Conservation (phyloP, 2,113 vertebrate species). For the Forbesichthys papilliferus region DNA sequence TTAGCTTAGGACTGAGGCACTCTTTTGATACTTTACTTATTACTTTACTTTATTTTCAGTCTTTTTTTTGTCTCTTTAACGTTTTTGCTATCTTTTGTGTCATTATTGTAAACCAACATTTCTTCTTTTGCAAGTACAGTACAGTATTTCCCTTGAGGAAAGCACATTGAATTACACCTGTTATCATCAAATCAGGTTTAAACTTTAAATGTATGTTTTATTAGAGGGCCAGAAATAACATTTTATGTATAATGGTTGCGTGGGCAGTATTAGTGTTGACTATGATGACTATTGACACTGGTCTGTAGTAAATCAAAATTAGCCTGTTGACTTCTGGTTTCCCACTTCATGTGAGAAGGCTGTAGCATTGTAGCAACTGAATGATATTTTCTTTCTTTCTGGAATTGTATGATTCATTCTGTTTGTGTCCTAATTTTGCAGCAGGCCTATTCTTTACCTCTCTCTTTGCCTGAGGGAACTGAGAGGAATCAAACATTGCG, state of each 20-base stretch:
- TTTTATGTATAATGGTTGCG: not conserved
- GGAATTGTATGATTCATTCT: slow-evolving; percentile 16
- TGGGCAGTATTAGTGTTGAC: not conserved
- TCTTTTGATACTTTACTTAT: slow-evolving; percentile 1
- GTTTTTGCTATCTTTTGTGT: too few relatives aligned
- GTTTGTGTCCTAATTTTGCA: slow-evolving; percentile 15
- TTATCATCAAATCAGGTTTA: not conserved
- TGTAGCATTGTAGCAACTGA: not conserved
- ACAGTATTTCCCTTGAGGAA: not conserved
- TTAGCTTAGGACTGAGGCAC: slow-evolving; percentile 1
- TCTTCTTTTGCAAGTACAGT: not conserved
- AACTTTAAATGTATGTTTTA: not conserved
- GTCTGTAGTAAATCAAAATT: not conserved
- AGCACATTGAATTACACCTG: not conserved
- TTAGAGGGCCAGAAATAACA: not conserved
- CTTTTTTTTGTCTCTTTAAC: too few relatives aligned
- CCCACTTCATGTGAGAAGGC: too few relatives aligned
- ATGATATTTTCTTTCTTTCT: slow-evolving; percentile 15
- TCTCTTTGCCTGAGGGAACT: slow-evolving; percentile 11
- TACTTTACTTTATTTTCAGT: not conserved
- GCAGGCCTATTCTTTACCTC: slow-evolving; percentile 17
- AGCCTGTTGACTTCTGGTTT: not conserved
- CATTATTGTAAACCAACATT: not conserved
- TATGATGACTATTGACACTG: not conserved
- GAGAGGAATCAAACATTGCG: slow-evolving; percentile 44